Percentiles rank a stretch among this genome's conserved stretches.
phyloP scores from a whole-genome alignment of 2,888 invertebrate genomes.

The Pristionchus fissidentatus region DNA sequence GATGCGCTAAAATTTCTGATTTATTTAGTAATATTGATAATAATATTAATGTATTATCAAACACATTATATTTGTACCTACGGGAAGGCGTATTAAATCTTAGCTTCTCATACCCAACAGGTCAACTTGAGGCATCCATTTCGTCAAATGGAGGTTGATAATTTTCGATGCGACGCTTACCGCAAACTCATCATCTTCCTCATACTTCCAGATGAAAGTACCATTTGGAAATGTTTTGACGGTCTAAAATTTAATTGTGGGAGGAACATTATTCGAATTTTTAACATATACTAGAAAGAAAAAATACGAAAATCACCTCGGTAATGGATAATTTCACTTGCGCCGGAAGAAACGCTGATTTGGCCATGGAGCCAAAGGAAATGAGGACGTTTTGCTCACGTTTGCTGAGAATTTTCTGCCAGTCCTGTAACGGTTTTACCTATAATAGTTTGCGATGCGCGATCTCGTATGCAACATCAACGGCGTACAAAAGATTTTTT shows the following conservation, averaged over 20 bases:
- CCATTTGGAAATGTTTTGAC: background rate
- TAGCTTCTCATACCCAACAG: background rate
- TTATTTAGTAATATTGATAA: too few species aligned
- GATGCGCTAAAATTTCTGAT: background rate
- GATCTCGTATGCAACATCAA: too few species aligned
- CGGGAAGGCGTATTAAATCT: too few species aligned
- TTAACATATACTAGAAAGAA: background rate
- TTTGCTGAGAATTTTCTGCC: background rate
- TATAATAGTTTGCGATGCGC: background rate
- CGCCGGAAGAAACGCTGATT: background rate
- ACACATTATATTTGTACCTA: too few species aligned
- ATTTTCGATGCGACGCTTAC: background rate
- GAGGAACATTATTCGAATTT: background rate
- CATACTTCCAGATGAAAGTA: constrained; percentile 42
- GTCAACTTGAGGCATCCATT: constrained; percentile 38
- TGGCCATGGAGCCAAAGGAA: background rate
- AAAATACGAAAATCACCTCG: background rate
- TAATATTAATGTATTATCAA: background rate
- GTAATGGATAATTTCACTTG: background rate
- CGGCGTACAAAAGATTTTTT: too few species aligned
- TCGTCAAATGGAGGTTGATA: background rate
- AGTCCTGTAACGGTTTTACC: background rate
- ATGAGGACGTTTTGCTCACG: background rate
- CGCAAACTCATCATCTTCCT: constrained; percentile 27
- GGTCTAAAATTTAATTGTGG: background rate